Base-by-base conservation (phyloP, 2,797 vertebrate genomes). In the Channa striata region DNA sequence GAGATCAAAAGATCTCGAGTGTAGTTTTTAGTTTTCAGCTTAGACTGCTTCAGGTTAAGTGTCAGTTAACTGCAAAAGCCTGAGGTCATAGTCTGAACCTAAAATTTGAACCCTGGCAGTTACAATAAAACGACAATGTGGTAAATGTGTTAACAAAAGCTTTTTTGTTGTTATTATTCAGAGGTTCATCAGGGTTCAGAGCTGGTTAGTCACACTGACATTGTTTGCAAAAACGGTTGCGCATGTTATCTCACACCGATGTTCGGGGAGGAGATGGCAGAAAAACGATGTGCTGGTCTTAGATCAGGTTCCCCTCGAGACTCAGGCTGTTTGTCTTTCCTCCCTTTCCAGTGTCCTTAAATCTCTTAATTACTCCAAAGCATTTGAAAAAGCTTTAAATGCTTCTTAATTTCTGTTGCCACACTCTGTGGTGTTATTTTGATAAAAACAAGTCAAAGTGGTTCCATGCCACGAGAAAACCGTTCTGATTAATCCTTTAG, bases 171-270 rank as follows among this genome's bases (percentile, higher is more conserved):
- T 37, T 47, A n/a, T 14, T n/a, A 5, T 19, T 30, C 25, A 30
- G 63, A 33, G 44, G 56, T 71, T 74, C 43, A 65, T 62, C 25
- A 12, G 25, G 21, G 21, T 23, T 33, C 14, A 57, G 47, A 36
- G 52, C 51, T 36, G 36, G 17, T 21, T 51, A 49, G 50, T 69
- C 59, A 49, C 59, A 13, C 20, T 78, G 65, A 64, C 49, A 68
- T 52, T 65, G 52, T 66, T 30, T 52, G 54, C 59, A 42, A 63
- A 83, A 84, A 36, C 36, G 59, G 58, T 77, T 63, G 65, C 51
- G 84, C 72, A 63, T 73, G 56, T 77, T 72, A 43, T 54, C 51
- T 39, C 44, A 46, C 71, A 67, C 39, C 75, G 62, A 74, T 51
- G 66, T 68, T 64, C 64, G 67, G 25, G 54, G 58, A 72, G 77